Percentiles rank a stretch among this genome's conserved stretches.
Evolutionary conservation across 92 coral and sea anemone species (phyloP).

Genomic region (Chrysogorgia sp.): DNA sequence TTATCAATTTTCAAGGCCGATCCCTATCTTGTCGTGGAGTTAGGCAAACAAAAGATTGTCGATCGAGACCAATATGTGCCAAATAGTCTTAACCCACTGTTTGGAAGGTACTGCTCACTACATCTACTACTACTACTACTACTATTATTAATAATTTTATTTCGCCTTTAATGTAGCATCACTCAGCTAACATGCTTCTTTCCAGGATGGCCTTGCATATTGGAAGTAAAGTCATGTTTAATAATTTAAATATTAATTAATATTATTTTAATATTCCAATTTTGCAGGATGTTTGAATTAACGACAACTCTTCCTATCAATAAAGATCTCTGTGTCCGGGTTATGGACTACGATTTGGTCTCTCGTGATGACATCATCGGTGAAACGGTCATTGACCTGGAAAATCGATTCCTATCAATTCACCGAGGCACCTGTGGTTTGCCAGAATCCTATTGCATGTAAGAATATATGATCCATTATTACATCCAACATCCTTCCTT

Average conservation of each 20-base stretch:
- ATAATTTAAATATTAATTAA: no score
- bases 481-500: no score
- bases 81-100: constrained; percentile 73
- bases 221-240: not conserved
- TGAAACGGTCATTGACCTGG: constrained; percentile 88
- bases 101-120: constrained; percentile 68
- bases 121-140: not conserved
- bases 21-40: constrained; percentile 78
- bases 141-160: not conserved
- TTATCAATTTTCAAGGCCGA: constrained; percentile 68
- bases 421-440: constrained; percentile 93
- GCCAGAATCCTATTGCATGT: constrained; percentile 87
- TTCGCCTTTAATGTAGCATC: not conserved
- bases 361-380: constrained; percentile 90
- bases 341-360: constrained; percentile 87
- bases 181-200: not conserved
- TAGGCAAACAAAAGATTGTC: constrained; percentile 82
- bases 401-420: constrained; percentile 80
- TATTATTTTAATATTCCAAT: not conserved
- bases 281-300: constrained; percentile 87
- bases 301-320: constrained; percentile 85
- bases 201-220: not conserved
- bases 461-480: no score
- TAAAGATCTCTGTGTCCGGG: constrained; percentile 78
- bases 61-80: constrained; percentile 85